Evolutionary conservation across 2,113 vertebrate species (phyloP).

Genomic region (Scomber colias): DNA sequence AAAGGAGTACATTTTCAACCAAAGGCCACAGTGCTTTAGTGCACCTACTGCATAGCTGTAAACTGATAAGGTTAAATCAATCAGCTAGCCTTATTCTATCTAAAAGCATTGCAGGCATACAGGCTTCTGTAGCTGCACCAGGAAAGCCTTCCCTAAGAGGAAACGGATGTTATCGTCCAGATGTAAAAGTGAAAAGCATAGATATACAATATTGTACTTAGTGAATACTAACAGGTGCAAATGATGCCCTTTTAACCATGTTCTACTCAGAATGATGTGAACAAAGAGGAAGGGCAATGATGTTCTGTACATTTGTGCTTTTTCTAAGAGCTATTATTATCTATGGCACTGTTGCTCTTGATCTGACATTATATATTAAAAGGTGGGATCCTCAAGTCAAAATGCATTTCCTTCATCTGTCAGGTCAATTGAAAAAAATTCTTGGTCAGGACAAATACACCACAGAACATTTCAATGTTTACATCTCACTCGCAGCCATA

Average conservation of each 20-base stretch:
- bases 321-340: too few species aligned
- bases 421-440: slow-evolving; percentile 14
- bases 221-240: too few species aligned
- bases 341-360: too few species aligned
- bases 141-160: neutral
- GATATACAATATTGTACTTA: neutral
- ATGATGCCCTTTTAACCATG: too few species aligned
- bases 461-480: slow-evolving; percentile 16
- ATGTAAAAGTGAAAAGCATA: neutral
- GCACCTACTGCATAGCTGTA: neutral
- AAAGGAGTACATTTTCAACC: neutral
- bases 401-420: neutral
- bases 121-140: neutral
- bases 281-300: too few species aligned
- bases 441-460: neutral
- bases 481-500: slow-evolving; percentile 25
- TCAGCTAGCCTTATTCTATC: slow-evolving; percentile 7
- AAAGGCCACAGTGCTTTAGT: slow-evolving; percentile 3
- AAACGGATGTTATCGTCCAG: neutral
- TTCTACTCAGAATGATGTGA: too few species aligned
- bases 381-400: neutral
- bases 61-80: slow-evolving; percentile 22
- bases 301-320: too few species aligned
- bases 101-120: neutral
- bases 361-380: too few species aligned